Evolutionary conservation across 2,888 invertebrate genomes (phyloP).

Genomic region (Orthonevra nobilis): DNA sequence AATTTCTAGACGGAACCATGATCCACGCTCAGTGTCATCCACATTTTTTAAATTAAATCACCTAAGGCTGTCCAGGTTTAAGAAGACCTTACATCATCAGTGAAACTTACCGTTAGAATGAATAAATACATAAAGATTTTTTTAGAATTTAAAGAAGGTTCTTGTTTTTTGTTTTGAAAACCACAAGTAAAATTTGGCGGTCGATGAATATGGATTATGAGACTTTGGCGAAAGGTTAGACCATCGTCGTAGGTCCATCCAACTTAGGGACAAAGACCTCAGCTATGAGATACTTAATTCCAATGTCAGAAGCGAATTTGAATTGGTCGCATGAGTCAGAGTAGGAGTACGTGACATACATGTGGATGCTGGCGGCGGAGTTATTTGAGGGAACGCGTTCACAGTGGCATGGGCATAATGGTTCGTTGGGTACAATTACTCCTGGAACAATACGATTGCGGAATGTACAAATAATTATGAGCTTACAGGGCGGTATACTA

Average conservation of each 20-base stretch:
- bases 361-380: background rate
- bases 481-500: constrained; percentile 53
- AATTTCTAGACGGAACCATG: background rate
- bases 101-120: constrained; percentile 39
- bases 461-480: constrained; percentile 2
- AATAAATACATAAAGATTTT: too few species aligned
- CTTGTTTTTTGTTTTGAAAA: background rate
- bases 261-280: constrained; percentile 29
- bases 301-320: too few species aligned
- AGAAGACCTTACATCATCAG: constrained; percentile 40
- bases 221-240: background rate
- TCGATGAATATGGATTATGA: constrained; percentile 25
- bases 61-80: background rate
- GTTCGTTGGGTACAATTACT: constrained; percentile 50
- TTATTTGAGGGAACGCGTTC: background rate
- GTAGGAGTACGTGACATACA: constrained; percentile 51
- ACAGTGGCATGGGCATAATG: constrained; percentile 3
- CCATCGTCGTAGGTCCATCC: too few species aligned
- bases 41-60: constrained; percentile 1
- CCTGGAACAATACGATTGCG: constrained; percentile 17
- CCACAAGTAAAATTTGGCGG: too few species aligned
- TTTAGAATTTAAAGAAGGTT: too few species aligned
- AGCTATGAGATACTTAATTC: too few species aligned
- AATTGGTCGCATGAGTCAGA: constrained; percentile 49
- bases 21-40: constrained; percentile 27